Base-by-base conservation (phyloP, 1,140 invertebrate genomes). In the Trachymyrmex cornetzi region DNA sequence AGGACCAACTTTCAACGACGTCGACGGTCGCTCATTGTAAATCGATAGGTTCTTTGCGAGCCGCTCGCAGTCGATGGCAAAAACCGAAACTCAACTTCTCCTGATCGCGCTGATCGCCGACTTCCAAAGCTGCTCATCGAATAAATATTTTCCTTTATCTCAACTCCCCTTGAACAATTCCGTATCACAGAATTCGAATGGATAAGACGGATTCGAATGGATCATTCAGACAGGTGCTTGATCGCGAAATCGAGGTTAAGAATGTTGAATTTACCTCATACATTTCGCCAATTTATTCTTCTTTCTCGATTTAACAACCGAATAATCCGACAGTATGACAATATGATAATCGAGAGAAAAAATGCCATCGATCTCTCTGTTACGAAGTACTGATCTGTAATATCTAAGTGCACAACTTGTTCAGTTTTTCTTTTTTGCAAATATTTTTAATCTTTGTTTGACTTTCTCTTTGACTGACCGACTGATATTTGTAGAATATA, bases 11-110 rank as follows among this genome's bases (percentile, higher is more conserved):
- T 72, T 79, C 77, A 89, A 57, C 67, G 34, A 87, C 61, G 85
- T 30, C 53, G 64, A 72, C 79, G 69, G 77, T 85, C 74, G 74
- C 89, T 90, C 90, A 88, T 91, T 90, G 90, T 89, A 90, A 91
- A 90, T 90, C 90, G 90, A 91, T 91, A 88, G 87, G 72, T 82
- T 86, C 80, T 67, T 66, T 48, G 74, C 44, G 72, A 77, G 64
- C 63, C 74, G 72, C 30, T 85, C 77, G 77, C 74, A 64, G 53
- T 12, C 24, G n/a, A 6, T n/a, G 4, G 59, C 90, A 91, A 91
- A 91, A 91, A 91, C 74, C 57, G 71, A 63, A 85, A 86, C 85
- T 80, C 57, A 84, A 59, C 44, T 77, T 77, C 63, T 77, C 71
- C 12, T 53, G 22, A 14, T 61, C 59, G 67, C 19, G 30, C 44